These are phyloP conservation scores for Catharus minimus DNA, from an alignment of 2,113 vertebrate species.

Conservation along the genomic window DNA sequence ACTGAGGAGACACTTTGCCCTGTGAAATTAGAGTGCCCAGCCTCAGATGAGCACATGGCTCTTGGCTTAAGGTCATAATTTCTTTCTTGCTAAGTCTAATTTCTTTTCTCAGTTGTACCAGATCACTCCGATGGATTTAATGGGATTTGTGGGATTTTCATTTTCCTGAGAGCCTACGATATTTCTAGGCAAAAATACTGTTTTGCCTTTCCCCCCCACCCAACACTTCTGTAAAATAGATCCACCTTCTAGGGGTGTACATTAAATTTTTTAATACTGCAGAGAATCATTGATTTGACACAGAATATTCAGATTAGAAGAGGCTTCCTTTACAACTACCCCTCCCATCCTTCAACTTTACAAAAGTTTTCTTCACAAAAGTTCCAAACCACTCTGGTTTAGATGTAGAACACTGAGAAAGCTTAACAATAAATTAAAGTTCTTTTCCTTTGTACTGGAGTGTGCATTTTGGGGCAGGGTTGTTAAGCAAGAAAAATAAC, in stretches of 20 bases:
- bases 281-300: slow-evolving; percentile 9
- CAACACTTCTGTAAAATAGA: neutral
- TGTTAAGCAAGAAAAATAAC: slow-evolving; percentile 5
- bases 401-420: neutral
- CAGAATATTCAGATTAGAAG: neutral
- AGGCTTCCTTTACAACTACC: neutral
- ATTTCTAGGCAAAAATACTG: neutral
- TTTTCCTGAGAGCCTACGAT: neutral
- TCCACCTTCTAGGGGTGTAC: neutral
- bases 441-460: neutral
- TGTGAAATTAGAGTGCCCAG: neutral
- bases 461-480: neutral
- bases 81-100: neutral
- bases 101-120: neutral
- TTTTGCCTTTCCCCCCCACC: neutral
- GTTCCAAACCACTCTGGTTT: neutral
- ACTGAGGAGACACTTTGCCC: neutral
- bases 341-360: neutral
- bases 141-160: neutral
- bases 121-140: neutral
- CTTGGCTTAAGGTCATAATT: neutral
- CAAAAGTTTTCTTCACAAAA: neutral
- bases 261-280: slow-evolving; percentile 8
- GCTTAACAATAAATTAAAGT: neutral
- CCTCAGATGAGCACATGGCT: neutral